A percentile compares a stretch with the other conserved stretches of the same genome.
phyloP scores from a whole-genome alignment of 2,113 vertebrate genomes.

The Phaethornis superciliosus region DNA sequence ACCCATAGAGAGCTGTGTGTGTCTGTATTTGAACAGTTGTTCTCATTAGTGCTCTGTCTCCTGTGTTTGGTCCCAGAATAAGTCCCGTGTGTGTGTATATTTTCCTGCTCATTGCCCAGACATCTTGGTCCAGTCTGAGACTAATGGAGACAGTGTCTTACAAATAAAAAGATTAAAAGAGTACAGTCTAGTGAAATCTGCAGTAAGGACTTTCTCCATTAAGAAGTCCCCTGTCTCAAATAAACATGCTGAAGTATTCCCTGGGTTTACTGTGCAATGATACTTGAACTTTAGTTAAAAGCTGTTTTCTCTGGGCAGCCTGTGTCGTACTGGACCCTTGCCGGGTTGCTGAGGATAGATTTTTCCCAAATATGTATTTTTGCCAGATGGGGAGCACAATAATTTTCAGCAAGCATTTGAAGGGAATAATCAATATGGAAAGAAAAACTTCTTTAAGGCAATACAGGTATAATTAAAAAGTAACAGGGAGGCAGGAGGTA shows the following conservation, averaged over 20 bases:
- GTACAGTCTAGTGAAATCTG: not conserved
- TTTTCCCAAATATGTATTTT: not conserved
- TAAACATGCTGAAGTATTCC: not conserved
- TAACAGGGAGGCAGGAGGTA: not conserved
- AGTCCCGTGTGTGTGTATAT: not conserved
- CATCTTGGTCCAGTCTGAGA: slow-evolving; percentile 17
- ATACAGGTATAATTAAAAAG: not conserved
- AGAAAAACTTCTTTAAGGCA: not conserved
- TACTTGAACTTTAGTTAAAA: slow-evolving; percentile 42
- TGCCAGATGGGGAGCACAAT: not conserved
- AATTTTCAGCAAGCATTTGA: slow-evolving; percentile 15
- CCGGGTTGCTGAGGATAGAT: not conserved
- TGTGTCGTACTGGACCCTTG: not conserved
- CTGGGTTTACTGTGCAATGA: not conserved
- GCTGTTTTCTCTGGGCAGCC: not conserved
- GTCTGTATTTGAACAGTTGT: not conserved
- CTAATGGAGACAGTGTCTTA: not conserved
- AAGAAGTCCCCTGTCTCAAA: slow-evolving; percentile 15
- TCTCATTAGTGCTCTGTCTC: not conserved
- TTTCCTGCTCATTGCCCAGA: slow-evolving; percentile 14
- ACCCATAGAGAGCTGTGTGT: not conserved
- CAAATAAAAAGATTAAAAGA: slow-evolving; percentile 34
- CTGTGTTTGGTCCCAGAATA: not conserved
- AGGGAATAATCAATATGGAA: not conserved
- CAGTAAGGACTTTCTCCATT: slow-evolving; percentile 5